Conservation (phyloP, 1,140 invertebrate species). For the Hylaeus volcanicus region DNA sequence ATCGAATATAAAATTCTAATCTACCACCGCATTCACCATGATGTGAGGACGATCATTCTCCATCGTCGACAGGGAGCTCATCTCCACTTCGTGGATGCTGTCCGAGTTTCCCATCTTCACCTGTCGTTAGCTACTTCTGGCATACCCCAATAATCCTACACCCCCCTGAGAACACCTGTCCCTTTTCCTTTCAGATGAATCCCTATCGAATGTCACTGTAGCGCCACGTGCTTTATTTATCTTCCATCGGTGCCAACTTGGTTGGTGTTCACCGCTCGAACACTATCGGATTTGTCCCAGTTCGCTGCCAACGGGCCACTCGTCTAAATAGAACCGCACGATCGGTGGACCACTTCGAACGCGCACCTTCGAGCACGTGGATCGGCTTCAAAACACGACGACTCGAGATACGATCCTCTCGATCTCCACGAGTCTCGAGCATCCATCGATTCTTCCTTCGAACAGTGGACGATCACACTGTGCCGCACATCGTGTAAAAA, state of each 20-base stretch:
- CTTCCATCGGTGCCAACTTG: constrained; percentile 17
- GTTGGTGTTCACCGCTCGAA: neutral
- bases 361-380: constrained; percentile 20
- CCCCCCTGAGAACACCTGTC: no score
- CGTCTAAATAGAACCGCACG: neutral
- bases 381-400: neutral
- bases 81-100: constrained; percentile 72
- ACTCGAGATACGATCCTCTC: neutral
- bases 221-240: constrained; percentile 44
- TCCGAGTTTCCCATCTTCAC: constrained; percentile 57
- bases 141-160: no score
- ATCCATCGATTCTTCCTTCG: no score
- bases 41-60: constrained; percentile 55
- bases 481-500: neutral
- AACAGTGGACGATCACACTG: neutral
- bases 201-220: neutral
- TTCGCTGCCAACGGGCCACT: constrained; percentile 9
- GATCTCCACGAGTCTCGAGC: neutral
- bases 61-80: constrained; percentile 70
- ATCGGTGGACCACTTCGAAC: neutral
- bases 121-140: neutral
- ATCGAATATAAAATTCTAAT: neutral
- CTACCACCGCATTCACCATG: constrained; percentile 65
- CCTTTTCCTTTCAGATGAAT: no score
- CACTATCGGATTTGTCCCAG: constrained; percentile 1